Evolutionary conservation across 2,888 invertebrate genomes (phyloP), one percentile per base, ranked within the genome.

Genomic region (Diadromus collaris): DNA sequence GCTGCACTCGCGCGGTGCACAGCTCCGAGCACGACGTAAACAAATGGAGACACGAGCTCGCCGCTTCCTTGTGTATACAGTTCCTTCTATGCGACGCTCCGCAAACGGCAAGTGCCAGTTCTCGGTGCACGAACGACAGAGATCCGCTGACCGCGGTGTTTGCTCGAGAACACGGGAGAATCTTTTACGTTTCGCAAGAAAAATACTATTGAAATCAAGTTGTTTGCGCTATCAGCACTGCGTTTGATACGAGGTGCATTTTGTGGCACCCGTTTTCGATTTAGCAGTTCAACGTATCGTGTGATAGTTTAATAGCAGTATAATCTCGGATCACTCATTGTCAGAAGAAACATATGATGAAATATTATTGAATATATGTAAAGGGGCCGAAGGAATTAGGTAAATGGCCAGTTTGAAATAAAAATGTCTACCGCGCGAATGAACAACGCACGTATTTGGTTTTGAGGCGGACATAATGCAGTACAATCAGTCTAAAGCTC

Each of bases 11-110:
- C 51, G 38, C 48, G 38, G 70, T 38, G 21, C 51, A 48, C 69
- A 34, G 70, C 32, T 32, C 51, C 48, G 71, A 48, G 51, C 73
- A 68, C 71, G 71, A 65, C 29, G 56, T 70, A 69, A 80, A 74
- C 70, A 70, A 74, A 80, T 74, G 70, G 80, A 75, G 74, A 78
- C 77, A 70, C 44, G 60, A 70, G 58, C 61, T 54, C 64, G 19
- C 64, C 41, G 29, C 56, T 70, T 61, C 54, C 54, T 71, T 10
- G 51, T 51, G 16, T 48, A 48, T 67, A 51, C 34, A 29, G 34
- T 51, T 21, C 13, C 67, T 54, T 24, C n/a, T 54, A 7, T 68
- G 54, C 54, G 44, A 13, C 29, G 58, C 32, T 58, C 60, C 44
- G 60, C 70, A 46, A 29, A 51, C 46, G 46, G 60, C 48, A 70